Base-by-base conservation (phyloP, 2,888 invertebrate species). In the Galerucella pusilla region DNA sequence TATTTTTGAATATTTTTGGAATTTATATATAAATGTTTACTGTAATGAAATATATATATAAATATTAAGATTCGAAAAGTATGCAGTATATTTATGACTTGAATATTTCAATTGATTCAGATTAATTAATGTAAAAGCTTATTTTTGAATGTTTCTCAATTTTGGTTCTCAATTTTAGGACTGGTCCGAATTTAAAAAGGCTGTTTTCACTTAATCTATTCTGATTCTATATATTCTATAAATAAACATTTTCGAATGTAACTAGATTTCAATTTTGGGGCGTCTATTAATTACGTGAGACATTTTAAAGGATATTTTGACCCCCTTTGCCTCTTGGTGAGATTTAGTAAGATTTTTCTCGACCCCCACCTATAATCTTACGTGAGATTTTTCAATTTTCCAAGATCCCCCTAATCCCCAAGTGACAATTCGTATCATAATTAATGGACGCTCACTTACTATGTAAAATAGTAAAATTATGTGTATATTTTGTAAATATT, bases 401-500 rank as follows among this genome's bases (percentile, higher is more conserved):
- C 28, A 28, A 28, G 28, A 28, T 28, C 28, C 28, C 28, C 28
- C 28, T 2, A 1, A 0, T 28, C 28, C 4, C 28, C 28, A 28
- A 20, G 20, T 20, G 20, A 20, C 0, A 28, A 28, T 28, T 28
- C 1, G 28, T 28, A 0, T 1, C 28, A 28, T 28, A 28, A 28
- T 28, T 28, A 28, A 28, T 28, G 28, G 28, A 28, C 28, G 28
- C 28, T 28, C 28, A 4, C 28, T 28, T 3, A 82, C 80, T 79
- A 74, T 82, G 80, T 82, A 81, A 83, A 81, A 79, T 79, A 75
- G 74, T 80, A 77, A 79, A 42, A 79, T 82, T 78, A 77, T 79
- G 81, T 85, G 83, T 81, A 85, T 84, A 85, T 83, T 83, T 78
- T 84, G 83, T 86, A 85, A 80, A 85, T 83, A 85, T 82, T 79